Base-by-base conservation (phyloP, 2,888 invertebrate species). In the Pseudococcus viburni region DNA sequence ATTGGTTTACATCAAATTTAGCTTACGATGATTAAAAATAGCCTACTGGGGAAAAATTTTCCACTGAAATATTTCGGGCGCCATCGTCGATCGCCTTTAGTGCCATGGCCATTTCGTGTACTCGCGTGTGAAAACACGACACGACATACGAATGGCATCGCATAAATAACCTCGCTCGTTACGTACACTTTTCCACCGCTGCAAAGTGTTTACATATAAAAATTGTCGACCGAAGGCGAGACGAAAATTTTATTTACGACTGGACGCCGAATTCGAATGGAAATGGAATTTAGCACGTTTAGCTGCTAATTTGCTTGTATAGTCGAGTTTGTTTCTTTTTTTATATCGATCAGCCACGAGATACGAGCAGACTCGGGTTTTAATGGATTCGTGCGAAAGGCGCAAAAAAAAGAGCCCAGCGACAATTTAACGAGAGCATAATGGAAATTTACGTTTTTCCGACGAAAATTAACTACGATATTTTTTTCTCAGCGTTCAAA, bases 251-350 rank as follows among this genome's bases (percentile, higher is more conserved):
- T 64, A 64, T 64, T 64, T 64, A 64, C 64, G 64, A 64, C 64
- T 64, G 64, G 64, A 64, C 22, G 22, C 64, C 64, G 22, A 64
- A 64, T 22, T 33, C 26, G 26, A 33, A 3, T 33, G 64, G 22
- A 22, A 22, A 64, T 9, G 64, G 19, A 64, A 64, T 64, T 64
- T 64, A 64, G 64, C 64, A 22, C 64, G 22, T 64, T 64, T 64
- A 22, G 64, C 19, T 22, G 64, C 64, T 64, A 64, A 64, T 64
- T 64, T 64, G 64, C 64, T 64, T 64, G 64, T 64, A 64, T 19
- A 51, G 17, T 17, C 51, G 51, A 51, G 51, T 51, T 51, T 51
- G 5, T 64, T 22, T 64, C 19, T 51, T 11, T 64, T 22, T 64
- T 64, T 64, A 33, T 64, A 64, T 64, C 64, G 64, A 64, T 64